Base-by-base conservation (phyloP, 2,888 invertebrate genomes). In the Drosophila anceps region DNA sequence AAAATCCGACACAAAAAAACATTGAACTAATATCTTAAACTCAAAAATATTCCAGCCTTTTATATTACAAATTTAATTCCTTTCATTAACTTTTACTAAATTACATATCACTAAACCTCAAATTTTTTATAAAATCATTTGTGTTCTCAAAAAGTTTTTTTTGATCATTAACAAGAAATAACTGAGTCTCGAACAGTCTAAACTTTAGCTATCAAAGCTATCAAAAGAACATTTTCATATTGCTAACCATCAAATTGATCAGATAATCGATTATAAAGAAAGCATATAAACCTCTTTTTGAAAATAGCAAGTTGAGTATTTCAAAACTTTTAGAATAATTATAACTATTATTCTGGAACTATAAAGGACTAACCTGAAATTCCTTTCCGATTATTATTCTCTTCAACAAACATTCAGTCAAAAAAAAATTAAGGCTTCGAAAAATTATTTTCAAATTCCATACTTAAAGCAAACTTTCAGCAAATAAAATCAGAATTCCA, bases 101-200 rank as follows among this genome's bases (percentile, higher is more conserved):
- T 0, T 1, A 27, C 3, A 13, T 13, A 27, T 6, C 0, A 27
- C 1, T 5, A 4, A 5, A 10, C 2, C 2, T 4, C 0, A 4
- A 9, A 24, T 35, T 2, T 15, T 15, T 35, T 1, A 18, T 5
- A 35, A 13, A 33, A 51, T n/a, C n/a, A n/a, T 35, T 18, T 12
- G 2, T 5, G 10, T n/a, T 2, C 4, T 24, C 13, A 27, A n/a
- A n/a, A 48, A 31, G 4, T 7, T 18, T 31, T 12, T n/a, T 48
- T 48, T 7, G 12, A 46, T n/a, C 15, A 27, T 0, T n/a, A 27
- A 4, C 27, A 44, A 44, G 7, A 41, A 10, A 41, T 4, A 43
- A 20, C 10, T 5, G 3, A 5, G 20, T 43, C 18, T 37, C 6
- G 4, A 5, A n/a, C 8, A n/a, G n/a, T 4, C 39, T n/a, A n/a